Base-by-base conservation (phyloP, 2,797 vertebrate genomes). In the Alcedo atthis region DNA sequence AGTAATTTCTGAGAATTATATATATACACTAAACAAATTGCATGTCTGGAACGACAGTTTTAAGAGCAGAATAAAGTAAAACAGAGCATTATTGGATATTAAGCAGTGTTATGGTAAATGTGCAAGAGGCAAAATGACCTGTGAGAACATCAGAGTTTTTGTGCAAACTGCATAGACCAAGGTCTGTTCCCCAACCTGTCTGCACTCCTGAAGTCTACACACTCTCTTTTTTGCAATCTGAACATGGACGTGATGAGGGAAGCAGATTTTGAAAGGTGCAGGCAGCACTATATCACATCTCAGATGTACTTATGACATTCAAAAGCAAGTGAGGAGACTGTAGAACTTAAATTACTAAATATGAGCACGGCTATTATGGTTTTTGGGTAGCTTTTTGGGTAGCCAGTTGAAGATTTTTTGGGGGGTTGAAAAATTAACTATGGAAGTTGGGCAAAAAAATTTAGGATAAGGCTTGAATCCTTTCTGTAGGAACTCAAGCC, bases 1-100 rank as follows among this genome's bases (percentile, higher is more conserved):
- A 83, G 33, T 89, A 3, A 81, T 87, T 94, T 94, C 84, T 92
- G 79, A 87, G 58, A 93, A 24, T 53, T 87, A 13, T 51, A 26
- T 57, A 67, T n/a, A 87, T 63, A 40, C 0, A 0, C 74, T 81
- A 87, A 87, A 85, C 40, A 87, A 83, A 63, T 83, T 43, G 7
- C 15, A 73, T 87, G 22, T 42, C 79, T 89, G 62, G 9, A 80
- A 78, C 74, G 45, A 40, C 92, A 90, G 45, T 91, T 91, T 88
- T 58, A 57, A 64, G 73, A 83, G 24, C 25, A 73, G 61, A 89
- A 75, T 74, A 86, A 88, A 82, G 46, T 21, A 49, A 81, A 48
- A 42, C 5, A 40, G 48, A 48, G 13, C 10, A 48, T 73, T 75
- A 20, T 4, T 73, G 90, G 49, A 6, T 66, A 37, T 75, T 87